Conservation (phyloP, 2,113 vertebrate species). For the Lampris incognitus region DNA sequence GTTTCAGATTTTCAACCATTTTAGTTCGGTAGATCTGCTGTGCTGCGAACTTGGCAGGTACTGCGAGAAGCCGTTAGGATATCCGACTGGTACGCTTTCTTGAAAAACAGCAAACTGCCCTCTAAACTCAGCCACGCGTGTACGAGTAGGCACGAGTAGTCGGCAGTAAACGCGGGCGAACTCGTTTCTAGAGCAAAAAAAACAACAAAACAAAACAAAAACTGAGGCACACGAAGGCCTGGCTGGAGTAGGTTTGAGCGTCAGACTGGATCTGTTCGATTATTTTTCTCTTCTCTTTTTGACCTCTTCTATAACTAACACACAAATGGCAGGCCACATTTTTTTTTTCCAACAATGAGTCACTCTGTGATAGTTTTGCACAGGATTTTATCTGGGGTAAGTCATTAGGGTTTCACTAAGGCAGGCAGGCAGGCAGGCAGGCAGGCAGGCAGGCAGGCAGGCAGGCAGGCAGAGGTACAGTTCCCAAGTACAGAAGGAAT, state of each 20-base stretch:
- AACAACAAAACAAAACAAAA: background rate
- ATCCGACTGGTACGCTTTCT: background rate
- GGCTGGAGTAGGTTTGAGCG: too few species aligned
- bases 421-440: too few species aligned
- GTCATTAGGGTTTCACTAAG: background rate
- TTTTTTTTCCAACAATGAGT: background rate
- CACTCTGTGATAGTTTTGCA: background rate
- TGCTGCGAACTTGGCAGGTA: too few species aligned
- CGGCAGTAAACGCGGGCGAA: background rate
- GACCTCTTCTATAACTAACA: background rate
- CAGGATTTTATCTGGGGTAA: slow-evolving; percentile 10
- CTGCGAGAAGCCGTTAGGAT: background rate
- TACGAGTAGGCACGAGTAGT: background rate
- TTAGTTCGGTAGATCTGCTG: background rate
- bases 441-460: too few species aligned
- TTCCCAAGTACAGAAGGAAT: slow-evolving; percentile 28
- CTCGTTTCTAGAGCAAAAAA: background rate
- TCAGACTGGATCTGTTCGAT: background rate
- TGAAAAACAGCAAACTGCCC: background rate
- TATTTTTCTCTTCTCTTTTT: background rate
- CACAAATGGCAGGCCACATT: background rate
- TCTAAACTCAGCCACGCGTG: background rate
- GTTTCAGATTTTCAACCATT: background rate
- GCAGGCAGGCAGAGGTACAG: slow-evolving; percentile 5
- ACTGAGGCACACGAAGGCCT: too few species aligned